A percentile compares a stretch with the other conserved stretches of the same genome.
Evolutionary conservation across 1,140 invertebrate species (phyloP).

Genomic region (Acarapis woodi): DNA sequence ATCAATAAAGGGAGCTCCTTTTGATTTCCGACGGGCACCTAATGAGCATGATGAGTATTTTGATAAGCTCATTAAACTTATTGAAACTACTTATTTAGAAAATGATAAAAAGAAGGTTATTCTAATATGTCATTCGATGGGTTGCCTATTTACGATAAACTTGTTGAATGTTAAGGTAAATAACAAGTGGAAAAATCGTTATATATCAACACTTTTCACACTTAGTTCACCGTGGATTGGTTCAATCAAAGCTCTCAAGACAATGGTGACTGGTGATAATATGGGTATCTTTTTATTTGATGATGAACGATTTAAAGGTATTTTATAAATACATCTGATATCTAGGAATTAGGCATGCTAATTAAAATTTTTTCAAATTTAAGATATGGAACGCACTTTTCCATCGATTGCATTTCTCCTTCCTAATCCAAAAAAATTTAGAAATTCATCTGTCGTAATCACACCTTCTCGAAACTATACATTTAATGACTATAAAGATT

Average conservation of each 20-base stretch:
- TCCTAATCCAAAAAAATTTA: slow-evolving; percentile 61
- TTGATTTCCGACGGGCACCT: not conserved
- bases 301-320: not conserved
- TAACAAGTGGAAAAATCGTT: slow-evolving; percentile 63
- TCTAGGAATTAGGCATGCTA: slow-evolving; percentile 29
- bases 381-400: slow-evolving; percentile 57
- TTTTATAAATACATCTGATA: slow-evolving; percentile 17
- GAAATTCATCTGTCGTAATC: too few species aligned
- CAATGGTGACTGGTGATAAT: slow-evolving; percentile 55
- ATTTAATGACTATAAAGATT: slow-evolving; percentile 38
- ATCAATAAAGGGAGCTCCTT: not conserved
- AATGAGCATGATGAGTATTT: not conserved
- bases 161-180: slow-evolving; percentile 48
- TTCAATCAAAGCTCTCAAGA: slow-evolving; percentile 65
- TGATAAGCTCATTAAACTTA: slow-evolving; percentile 32
- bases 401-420: slow-evolving; percentile 74
- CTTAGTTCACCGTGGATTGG: slow-evolving; percentile 77
- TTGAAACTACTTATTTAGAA: slow-evolving; percentile 48
- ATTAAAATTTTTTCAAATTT: not conserved
- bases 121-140: slow-evolving; percentile 77
- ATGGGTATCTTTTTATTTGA: slow-evolving; percentile 40
- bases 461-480: too few species aligned
- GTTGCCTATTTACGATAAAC: slow-evolving; percentile 49
- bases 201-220: slow-evolving; percentile 46
- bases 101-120: slow-evolving; percentile 50